Conservation (phyloP, 2,888 invertebrate species). For the Eledona agricola region DNA sequence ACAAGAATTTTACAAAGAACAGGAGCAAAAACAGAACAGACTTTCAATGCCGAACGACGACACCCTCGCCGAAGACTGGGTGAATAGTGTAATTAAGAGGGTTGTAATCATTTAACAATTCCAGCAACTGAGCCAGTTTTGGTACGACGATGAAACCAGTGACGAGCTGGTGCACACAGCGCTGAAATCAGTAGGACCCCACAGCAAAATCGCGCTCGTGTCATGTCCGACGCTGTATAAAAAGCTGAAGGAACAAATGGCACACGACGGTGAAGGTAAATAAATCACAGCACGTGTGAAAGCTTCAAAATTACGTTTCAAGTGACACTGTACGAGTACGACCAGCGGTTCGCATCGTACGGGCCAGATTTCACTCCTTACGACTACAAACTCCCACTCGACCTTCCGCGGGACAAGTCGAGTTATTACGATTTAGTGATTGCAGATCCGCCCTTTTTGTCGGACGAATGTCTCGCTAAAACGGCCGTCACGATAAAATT, state of each 20-base stretch:
- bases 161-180: conserved; percentile 74
- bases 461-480: conserved; percentile 90
- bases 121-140: conserved; percentile 97
- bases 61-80: conserved; percentile 84
- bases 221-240: conserved; percentile 90
- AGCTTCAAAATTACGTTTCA: conserved; percentile 42
- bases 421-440: conserved; percentile 82
- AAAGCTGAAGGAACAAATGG: conserved; percentile 67
- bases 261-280: conserved; percentile 46
- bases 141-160: conserved; percentile 89
- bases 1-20: conserved; percentile 80
- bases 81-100: conserved; percentile 57
- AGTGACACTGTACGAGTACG: conserved; percentile 74
- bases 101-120: conserved; percentile 47
- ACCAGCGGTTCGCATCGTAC: conserved; percentile 81
- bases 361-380: conserved; percentile 84
- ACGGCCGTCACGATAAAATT: conserved; percentile 79
- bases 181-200: conserved; percentile 64
- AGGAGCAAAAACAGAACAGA: conserved; percentile 69
- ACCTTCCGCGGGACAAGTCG: conserved; percentile 69
- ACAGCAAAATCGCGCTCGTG: conserved; percentile 79
- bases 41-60: conserved; percentile 58
- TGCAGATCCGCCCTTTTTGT: conserved; percentile 94
- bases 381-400: conserved; percentile 84
- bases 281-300: conserved; percentile 4